phyloP scores from a whole-genome alignment of 2,113 vertebrate genomes.

The Gymnogyps californianus region DNA sequence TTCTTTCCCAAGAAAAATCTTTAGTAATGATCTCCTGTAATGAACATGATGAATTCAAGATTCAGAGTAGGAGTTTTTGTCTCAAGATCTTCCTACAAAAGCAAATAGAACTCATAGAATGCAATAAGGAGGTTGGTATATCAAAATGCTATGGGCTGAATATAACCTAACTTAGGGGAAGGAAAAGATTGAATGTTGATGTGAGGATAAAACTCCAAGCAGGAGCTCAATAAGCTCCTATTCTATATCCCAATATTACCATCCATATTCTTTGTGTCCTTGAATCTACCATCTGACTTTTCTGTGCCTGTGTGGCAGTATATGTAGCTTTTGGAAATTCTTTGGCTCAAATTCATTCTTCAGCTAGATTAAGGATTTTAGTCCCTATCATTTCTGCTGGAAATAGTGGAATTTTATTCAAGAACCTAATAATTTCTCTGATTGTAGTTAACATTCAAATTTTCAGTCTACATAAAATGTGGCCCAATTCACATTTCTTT shows the following conservation, averaged over 20 bases:
- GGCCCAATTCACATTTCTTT: neutral
- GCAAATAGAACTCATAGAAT: neutral
- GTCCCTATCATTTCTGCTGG: neutral
- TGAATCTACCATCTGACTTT: neutral
- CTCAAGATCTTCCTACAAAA: constrained; percentile 40
- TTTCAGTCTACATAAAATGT: neutral
- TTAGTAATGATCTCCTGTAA: constrained; percentile 72
- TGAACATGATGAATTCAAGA: constrained; percentile 68
- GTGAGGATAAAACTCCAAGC: neutral
- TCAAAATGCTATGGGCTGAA: constrained; percentile 3
- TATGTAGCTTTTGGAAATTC: neutral
- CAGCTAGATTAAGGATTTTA: neutral
- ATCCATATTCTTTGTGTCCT: neutral
- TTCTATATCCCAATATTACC: neutral
- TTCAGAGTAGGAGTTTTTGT: constrained; percentile 36
- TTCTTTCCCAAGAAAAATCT: constrained; percentile 63
- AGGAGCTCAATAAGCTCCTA: neutral
- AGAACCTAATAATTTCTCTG: neutral
- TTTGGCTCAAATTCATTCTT: neutral
- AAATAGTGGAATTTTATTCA: neutral
- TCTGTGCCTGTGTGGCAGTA: neutral
- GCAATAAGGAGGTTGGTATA: neutral
- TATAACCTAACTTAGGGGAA: neutral
- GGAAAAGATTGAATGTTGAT: neutral
- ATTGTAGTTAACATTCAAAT: neutral